Base-by-base conservation (phyloP, 2,113 vertebrate species). In the Melanostigma gelatinosum region DNA sequence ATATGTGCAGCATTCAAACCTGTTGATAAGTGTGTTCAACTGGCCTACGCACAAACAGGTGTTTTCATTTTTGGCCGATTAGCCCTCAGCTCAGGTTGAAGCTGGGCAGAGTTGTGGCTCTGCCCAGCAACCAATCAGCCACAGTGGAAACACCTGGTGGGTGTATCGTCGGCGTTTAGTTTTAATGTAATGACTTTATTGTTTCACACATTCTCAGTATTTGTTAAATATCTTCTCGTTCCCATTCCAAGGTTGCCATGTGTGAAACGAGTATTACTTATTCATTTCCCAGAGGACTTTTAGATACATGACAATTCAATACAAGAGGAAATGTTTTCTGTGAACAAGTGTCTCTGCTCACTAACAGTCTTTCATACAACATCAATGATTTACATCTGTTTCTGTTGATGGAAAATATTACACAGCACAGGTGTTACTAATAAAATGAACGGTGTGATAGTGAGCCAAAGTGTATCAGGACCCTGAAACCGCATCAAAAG, bases 131-230 rank as follows among this genome's bases (percentile, higher is more conserved):
- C 22, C 60, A 4, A 48, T 65, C 18, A 79, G 18, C 50, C 44
- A 48, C 20, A 64, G 48, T 66, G 18, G 52, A 73, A 65, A 62
- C 44, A 62, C 64, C 63, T 75, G 70, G 8, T 62, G 29, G 32
- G 12, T 54, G 8, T 67, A 50, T 54, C 15, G 15, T 38, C 22
- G 6, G 13, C 3, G 6, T 61, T 13, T n/a, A 61, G 27, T 15
- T 20, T 34, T 11, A 24, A 48, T 62, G 29, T 20, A 15, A 9
- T n/a, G 3, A n/a, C 6, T 60, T 72, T 38, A 32, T 44, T 60
- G 3, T 62, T 74, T 24, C 13, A 6, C 16, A 24, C 22, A 34
- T 61, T 61, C 10, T 34, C 44, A 12, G 1, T 40, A 42, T 57
- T 13, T 1, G 18, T 32, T 13, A 3, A 54, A 70, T n/a, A 12